Evolutionary conservation across 1,140 invertebrate genomes (phyloP).

Genomic region (Drosophila simulans): DNA sequence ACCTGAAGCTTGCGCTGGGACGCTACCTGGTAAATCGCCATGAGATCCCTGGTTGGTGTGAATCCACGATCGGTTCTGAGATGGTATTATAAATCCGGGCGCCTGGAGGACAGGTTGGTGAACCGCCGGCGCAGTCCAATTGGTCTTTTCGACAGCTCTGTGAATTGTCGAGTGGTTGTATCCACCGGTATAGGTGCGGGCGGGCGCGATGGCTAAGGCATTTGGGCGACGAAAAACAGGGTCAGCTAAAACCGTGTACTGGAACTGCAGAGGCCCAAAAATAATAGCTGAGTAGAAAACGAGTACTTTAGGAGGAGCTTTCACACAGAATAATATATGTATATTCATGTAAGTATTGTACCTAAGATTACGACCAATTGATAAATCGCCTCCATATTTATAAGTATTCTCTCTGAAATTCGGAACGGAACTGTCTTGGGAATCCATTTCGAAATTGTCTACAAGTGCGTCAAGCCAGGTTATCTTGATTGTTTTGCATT

Average conservation of each 20-base stretch:
- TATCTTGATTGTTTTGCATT: conserved; percentile 30
- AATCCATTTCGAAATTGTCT: neutral
- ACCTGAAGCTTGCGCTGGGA: neutral
- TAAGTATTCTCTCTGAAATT: conserved; percentile 21
- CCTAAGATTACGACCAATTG: conserved; percentile 44
- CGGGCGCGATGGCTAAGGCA: conserved; percentile 31
- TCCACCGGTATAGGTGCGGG: conserved; percentile 11
- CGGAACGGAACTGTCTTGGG: conserved; percentile 40
- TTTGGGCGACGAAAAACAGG: conserved; percentile 21
- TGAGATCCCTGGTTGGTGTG: neutral
- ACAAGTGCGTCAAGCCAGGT: conserved; percentile 7
- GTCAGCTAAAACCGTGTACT: neutral
- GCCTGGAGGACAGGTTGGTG: conserved; percentile 1
- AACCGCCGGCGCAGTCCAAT: neutral
- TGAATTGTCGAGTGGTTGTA: conserved; percentile 17
- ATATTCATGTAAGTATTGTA: conserved; percentile 16
- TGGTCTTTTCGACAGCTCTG: neutral
- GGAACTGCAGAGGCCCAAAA: conserved; percentile 29
- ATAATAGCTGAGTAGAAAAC: conserved; percentile 39
- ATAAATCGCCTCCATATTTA: conserved; percentile 45
- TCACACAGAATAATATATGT: neutral
- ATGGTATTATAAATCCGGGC: neutral
- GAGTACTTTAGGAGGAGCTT: neutral
- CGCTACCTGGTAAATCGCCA: neutral
- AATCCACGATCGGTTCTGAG: conserved; percentile 1